Evolutionary conservation across 2,797 vertebrate species (phyloP).

Genomic region (Brachyrhaphis roseni): DNA sequence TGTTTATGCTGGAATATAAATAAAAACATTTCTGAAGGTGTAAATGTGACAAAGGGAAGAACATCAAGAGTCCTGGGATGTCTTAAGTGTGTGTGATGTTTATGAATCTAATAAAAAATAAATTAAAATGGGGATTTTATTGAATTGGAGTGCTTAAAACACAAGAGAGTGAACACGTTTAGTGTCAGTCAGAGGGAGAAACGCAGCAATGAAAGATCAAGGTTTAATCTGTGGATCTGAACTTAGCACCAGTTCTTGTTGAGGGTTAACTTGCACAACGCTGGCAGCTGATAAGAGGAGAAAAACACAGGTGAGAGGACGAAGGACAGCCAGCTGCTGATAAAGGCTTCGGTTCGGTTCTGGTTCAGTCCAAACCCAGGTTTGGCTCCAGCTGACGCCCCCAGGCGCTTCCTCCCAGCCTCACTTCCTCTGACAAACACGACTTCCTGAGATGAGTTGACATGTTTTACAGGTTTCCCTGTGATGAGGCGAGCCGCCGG

Average conservation of each 20-base stretch:
- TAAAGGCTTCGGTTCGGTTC: background rate
- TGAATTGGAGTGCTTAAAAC: background rate
- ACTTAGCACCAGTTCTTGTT: background rate
- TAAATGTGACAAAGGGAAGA: background rate
- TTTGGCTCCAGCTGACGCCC: conserved; percentile 44
- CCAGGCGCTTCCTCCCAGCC: conserved; percentile 59
- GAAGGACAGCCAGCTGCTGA: background rate
- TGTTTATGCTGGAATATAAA: too few species aligned
- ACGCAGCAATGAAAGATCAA: background rate
- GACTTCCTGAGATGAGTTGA: conserved; percentile 77
- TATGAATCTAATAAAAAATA: background rate
- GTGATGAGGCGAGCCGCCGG: conserved; percentile 28
- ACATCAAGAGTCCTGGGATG: background rate
- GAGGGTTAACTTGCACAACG: background rate
- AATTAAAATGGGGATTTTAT: background rate
- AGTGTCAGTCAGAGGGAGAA: background rate
- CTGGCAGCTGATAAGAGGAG: background rate
- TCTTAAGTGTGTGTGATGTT: background rate
- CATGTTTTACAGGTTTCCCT: conserved; percentile 74
- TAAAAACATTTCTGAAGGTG: background rate
- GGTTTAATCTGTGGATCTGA: background rate
- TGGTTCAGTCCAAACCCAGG: background rate
- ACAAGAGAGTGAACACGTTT: background rate
- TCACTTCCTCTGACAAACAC: conserved; percentile 74
- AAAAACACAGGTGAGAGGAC: background rate